A percentile compares a stretch with the other conserved stretches of the same genome.
These are phyloP conservation scores for Prolemur simus DNA, from an alignment of 2,113 vertebrate species.

Conservation along the genomic window DNA sequence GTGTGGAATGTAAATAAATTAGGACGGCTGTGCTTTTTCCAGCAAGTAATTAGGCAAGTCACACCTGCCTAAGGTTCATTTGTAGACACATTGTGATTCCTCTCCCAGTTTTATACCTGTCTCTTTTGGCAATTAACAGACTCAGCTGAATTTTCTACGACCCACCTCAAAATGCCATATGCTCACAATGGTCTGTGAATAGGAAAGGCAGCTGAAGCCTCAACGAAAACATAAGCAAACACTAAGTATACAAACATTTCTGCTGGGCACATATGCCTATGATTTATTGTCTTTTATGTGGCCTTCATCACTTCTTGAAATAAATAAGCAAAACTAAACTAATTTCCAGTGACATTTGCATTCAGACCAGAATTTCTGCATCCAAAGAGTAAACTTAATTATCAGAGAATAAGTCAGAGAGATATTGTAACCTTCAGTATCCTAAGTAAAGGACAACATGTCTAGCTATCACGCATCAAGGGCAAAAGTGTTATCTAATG, in stretches of 20 bases:
- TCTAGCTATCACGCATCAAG: neutral
- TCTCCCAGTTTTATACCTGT: slow-evolving; percentile 43
- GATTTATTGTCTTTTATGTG: slow-evolving; percentile 21
- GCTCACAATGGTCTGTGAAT: neutral
- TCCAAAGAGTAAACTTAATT: neutral
- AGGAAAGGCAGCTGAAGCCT: slow-evolving; percentile 48
- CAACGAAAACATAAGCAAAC: slow-evolving; percentile 63
- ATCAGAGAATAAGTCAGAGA: neutral
- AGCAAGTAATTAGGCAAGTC: slow-evolving; percentile 32
- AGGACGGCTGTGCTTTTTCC: neutral
- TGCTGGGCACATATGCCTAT: neutral
- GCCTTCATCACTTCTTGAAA: neutral
- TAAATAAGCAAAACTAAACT: slow-evolving; percentile 6
- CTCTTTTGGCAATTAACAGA: slow-evolving; percentile 59
- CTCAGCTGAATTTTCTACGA: slow-evolving; percentile 53
- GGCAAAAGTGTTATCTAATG: neutral
- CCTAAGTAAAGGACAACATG: neutral
- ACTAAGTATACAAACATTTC: slow-evolving; percentile 21
- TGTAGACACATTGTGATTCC: slow-evolving; percentile 20
- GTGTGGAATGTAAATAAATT: neutral
- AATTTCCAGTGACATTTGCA: neutral
- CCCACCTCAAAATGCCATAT: slow-evolving; percentile 67
- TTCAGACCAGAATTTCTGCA: neutral
- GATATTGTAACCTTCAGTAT: neutral
- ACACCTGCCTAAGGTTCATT: slow-evolving; percentile 16